Percentiles rank a stretch among this genome's conserved stretches.
These are phyloP conservation scores for Heliconius sara DNA, from an alignment of 2,888 invertebrate genomes.

Conservation along the genomic window DNA sequence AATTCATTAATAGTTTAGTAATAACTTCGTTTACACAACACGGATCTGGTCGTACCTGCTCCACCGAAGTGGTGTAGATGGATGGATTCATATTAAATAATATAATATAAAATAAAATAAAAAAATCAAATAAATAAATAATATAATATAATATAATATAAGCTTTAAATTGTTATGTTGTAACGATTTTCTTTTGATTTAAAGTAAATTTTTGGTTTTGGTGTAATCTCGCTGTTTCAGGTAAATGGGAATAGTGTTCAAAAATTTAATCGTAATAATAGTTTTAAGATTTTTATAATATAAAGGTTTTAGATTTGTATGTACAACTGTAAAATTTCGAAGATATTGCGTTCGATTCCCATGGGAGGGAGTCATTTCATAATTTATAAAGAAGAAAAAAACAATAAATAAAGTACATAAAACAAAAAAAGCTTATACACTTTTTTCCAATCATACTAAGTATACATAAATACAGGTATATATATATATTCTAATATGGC, in stretches of 20 bases:
- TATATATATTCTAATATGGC: too few relatives aligned
- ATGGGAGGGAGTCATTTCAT: too few relatives aligned
- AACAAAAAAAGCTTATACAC: too few relatives aligned
- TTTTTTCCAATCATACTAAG: not conserved
- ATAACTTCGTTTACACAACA: not conserved
- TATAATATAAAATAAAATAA: too few relatives aligned
- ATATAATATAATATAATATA: not conserved
- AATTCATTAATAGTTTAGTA: constrained; percentile 18
- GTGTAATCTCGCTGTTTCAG: not conserved
- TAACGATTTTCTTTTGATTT: not conserved
- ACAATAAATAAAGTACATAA: too few relatives aligned
- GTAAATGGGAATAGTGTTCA: not conserved
- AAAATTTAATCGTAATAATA: too few relatives aligned
- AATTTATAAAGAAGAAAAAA: too few relatives aligned
- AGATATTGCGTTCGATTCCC: too few relatives aligned
- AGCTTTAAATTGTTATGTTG: not conserved
- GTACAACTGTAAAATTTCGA: too few relatives aligned
- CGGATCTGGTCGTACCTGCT: not conserved
- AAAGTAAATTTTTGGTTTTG: not conserved
- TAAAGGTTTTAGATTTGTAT: too few relatives aligned
- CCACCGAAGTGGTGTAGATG: not conserved
- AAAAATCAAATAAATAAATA: too few relatives aligned
- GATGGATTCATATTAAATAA: not conserved
- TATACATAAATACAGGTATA: not conserved
- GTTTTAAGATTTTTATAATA: too few relatives aligned